phyloP scores from a whole-genome alignment of 2,797 vertebrate species.

The Leptatherina wallacei region DNA sequence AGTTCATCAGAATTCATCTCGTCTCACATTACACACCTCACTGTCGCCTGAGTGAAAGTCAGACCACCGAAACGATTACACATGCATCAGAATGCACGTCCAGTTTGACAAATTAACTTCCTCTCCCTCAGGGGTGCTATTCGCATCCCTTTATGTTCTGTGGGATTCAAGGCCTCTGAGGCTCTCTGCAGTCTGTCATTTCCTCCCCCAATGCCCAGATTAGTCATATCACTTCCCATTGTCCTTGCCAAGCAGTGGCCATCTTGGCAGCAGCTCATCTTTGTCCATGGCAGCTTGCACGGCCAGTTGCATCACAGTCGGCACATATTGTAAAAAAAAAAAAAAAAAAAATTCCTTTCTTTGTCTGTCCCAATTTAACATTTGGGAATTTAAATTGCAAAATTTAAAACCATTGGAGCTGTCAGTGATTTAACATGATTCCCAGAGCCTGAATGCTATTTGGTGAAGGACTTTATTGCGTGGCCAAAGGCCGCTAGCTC shows the following conservation, averaged over 20 bases:
- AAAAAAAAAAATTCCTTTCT: slow-evolving; percentile 14
- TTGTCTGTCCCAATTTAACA: slow-evolving; percentile 39
- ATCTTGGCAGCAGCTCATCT: slow-evolving; percentile 52
- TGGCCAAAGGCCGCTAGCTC: slow-evolving; percentile 38
- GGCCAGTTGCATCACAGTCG: slow-evolving; percentile 50
- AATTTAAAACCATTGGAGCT: slow-evolving; percentile 37
- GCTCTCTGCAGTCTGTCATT: slow-evolving; percentile 79
- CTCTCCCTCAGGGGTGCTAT: slow-evolving; percentile 53
- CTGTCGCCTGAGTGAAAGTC: slow-evolving; percentile 25
- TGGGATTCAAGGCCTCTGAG: slow-evolving; percentile 71
- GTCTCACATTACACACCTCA: slow-evolving; percentile 23
- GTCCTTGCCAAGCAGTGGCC: slow-evolving; percentile 70
- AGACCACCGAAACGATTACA: slow-evolving; percentile 38
- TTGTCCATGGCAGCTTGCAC: slow-evolving; percentile 56
- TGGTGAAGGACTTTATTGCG: slow-evolving; percentile 42
- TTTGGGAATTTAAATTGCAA: slow-evolving; percentile 43
- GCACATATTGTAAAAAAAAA: slow-evolving; percentile 48
- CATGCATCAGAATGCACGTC: slow-evolving; percentile 45
- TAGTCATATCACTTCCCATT: slow-evolving; percentile 79
- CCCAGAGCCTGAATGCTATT: slow-evolving; percentile 51
- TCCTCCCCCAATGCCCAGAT: slow-evolving; percentile 76
- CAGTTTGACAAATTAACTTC: slow-evolving; percentile 56
- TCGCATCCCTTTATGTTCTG: slow-evolving; percentile 55
- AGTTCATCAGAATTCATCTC: slow-evolving; percentile 44
- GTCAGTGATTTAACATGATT: slow-evolving; percentile 42